These are phyloP conservation scores for Globodera ellingtonae DNA, from an alignment of 1,140 invertebrate species.

Conservation along the genomic window DNA sequence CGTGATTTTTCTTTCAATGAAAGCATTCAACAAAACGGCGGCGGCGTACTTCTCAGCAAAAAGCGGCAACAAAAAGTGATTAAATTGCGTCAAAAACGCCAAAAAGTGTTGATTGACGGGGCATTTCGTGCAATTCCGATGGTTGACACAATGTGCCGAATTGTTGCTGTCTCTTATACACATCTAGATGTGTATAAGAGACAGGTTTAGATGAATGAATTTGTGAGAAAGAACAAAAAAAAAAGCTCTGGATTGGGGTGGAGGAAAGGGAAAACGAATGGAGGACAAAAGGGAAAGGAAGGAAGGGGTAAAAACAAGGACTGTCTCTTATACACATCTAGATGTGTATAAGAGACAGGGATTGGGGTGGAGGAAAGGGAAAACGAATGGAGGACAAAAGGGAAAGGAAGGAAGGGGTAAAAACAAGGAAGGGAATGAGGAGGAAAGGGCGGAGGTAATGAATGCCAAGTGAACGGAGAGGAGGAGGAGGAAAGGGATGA, in stretches of 20 bases:
- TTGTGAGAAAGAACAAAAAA: neutral
- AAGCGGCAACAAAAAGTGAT: slow-evolving; percentile 43
- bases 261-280: no score
- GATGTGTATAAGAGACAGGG: no score
- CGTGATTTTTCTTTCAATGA: slow-evolving; percentile 17
- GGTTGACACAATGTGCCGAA: slow-evolving; percentile 53
- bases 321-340: no score
- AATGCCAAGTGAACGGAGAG: neutral
- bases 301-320: neutral
- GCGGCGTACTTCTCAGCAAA: neutral
- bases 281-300: neutral
- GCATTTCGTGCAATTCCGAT: slow-evolving; percentile 42
- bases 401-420: neutral
- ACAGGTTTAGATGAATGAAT: neutral
- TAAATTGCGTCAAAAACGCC: slow-evolving; percentile 45
- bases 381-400: no score
- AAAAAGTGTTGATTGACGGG: slow-evolving; percentile 46
- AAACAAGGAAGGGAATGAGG: no score
- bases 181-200: no score
- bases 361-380: no score
- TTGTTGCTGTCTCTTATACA: no score
- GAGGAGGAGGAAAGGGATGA: neutral
- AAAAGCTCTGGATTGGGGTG: neutral
- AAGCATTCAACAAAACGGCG: slow-evolving; percentile 1
- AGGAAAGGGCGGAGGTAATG: neutral